Base-by-base conservation (phyloP, 1,140 invertebrate genomes). In the Steinernema feltiae region DNA sequence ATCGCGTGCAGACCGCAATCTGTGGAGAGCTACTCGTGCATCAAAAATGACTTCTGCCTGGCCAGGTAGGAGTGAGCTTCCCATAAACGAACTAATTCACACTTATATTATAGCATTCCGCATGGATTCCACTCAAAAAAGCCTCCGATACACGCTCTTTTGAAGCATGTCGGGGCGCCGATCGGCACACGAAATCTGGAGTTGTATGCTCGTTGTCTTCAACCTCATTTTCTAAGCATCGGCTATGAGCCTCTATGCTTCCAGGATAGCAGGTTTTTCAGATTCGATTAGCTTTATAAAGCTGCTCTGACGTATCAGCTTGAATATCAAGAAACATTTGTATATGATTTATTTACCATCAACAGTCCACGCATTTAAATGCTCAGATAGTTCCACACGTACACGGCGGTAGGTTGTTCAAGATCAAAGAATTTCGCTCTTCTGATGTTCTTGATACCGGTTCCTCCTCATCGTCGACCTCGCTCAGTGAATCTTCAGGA, bases 1-100 rank as follows among this genome's bases (percentile, higher is more conserved):
- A 84, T 93, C 87, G 91, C 90, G 76, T 88, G 89, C 84, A 87
- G 89, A 87, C 12, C 53, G 12, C 12, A 63, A 15, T 63, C 12
- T 27, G 24, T 7, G 3, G 53, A 15, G 12, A 63, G 24, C 15
- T 63, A 63, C 24, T 3, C 2, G 3, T 63, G 12, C 24, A 63
- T 63, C 24, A 12, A 3, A 15, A 27, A 63, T 3, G 53, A 63
- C 53, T 63, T 63, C 24, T 63, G 53, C 24, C 24, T 63, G 7
- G 24, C 53, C 7, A 63, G 53, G 53, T 63, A 21, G 24, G 24
- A 7, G 3, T 63, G 53, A 63, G 24, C 12, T 63, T 3, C 53
- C 24, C 53, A 63, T 21, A 63, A n/a, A 63, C 2, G 24, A 15
- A 63, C 2, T 27, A 17, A 21, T 63, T n/a, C 53, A n/a, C n/a